phyloP scores from a whole-genome alignment of 2,888 invertebrate species.

The Epinotia brunnichana region DNA sequence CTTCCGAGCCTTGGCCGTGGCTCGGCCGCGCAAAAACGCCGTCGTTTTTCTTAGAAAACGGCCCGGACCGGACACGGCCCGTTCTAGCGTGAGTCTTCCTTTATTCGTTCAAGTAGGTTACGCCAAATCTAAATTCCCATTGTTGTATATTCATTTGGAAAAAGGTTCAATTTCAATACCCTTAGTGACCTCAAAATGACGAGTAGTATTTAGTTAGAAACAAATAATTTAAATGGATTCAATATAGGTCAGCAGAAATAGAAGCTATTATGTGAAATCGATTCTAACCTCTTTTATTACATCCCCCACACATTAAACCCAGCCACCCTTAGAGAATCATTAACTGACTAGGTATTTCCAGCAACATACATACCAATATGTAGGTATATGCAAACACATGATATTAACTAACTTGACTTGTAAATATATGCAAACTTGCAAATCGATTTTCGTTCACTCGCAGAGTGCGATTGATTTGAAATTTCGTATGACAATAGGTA shows the following conservation, averaged over 20 bases:
- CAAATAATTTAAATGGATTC: not conserved
- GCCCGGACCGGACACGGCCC: too few relatives aligned
- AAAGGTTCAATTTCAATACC: not conserved
- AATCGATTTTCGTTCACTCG: not conserved
- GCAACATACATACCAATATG: not conserved
- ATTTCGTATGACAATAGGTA: too few relatives aligned
- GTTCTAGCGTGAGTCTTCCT: too few relatives aligned
- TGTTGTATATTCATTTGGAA: not conserved
- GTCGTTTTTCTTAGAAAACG: too few relatives aligned
- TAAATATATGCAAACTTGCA: not conserved
- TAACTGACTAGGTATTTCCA: constrained; percentile 1
- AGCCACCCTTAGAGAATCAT: constrained; percentile 12
- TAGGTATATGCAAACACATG: not conserved
- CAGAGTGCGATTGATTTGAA: not conserved
- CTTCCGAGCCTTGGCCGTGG: too few relatives aligned
- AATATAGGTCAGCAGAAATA: constrained; percentile 13
- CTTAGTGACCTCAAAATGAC: not conserved
- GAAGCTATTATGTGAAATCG: constrained; percentile 10
- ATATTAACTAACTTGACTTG: not conserved
- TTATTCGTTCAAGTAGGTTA: too few relatives aligned
- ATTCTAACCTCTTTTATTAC: constrained; percentile 11
- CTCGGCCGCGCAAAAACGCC: too few relatives aligned
- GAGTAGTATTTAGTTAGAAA: not conserved
- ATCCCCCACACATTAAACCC: constrained; percentile 16
- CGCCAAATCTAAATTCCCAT: not conserved